Evolutionary conservation across 2,888 invertebrate species (phyloP), one percentile per base, ranked within the genome.

Genomic region (Crepidodera aurea): DNA sequence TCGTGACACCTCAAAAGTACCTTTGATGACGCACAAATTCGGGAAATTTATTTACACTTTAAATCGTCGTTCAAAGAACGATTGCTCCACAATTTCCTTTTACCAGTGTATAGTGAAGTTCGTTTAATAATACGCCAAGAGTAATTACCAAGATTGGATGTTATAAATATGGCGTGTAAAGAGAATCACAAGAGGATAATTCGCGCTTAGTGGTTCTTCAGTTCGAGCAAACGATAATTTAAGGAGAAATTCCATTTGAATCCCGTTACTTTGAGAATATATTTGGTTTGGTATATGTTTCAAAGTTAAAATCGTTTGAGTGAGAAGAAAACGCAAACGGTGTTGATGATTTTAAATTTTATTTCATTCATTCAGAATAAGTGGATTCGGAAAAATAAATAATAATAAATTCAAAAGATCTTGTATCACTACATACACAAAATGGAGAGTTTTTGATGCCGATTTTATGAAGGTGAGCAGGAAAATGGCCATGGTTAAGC

Each of bases 91-190:
- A 13, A 37, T 13, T 29, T 0, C 19, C 29, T 48, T 56, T 25
- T 56, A 10, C 34, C 50, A 61, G 57, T 57, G 58, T 61, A n/a
- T n/a, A 64, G 50, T 50, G 51, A 51, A 46, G 40, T 40, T 64
- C 46, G 46, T 25, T 39, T 60, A 58, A 61, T 61, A 51, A 40
- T 44, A 58, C 44, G 58, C 16, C 13, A 18, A 54, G 34, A 50
- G 51, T 61, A 64, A 64, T 64, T 64, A 64, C 58, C 42, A n/a
- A 62, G 62, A 62, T 59, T 62, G 58, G 58, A 54, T 54, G 53
- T 53, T 62, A 54, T 58, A 53, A 60, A 60, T 60, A 60, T 34
- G 54, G 60, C 60, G 60, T 55, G 48, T 51, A 60, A 56, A 56
- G 56, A 56, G 56, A 46, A 46, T 46, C 56, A 54, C 32, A 53